Base-by-base conservation (phyloP, 92 coral and sea anemone genomes). In the Plumapathes pennacea region DNA sequence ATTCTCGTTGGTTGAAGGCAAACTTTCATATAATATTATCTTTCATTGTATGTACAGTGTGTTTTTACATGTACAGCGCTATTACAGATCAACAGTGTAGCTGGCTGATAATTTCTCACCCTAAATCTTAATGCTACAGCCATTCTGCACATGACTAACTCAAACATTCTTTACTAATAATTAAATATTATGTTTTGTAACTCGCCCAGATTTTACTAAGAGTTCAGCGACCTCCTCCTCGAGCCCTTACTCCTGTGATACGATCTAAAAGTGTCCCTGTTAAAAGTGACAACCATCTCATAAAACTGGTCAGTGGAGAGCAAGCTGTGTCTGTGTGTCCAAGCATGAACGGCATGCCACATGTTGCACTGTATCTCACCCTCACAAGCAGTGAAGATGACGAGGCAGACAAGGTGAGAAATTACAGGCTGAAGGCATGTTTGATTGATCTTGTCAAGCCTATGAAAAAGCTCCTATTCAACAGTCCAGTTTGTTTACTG, bases 301-400 rank as follows among this genome's bases (percentile, higher is more conserved):
- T 92, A 46, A 89, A 88, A 46, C 55, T 92, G 54, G 88, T 92
- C 29, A 92, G 94, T 76, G 98, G 98, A 25, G 82, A 81, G 60
- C 39, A 51, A 34, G 58, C 90, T 20, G 71, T 48, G 3, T 50
- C 60, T 5, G 38, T 61, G 27, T 71, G 74, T 54, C 78, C 79
- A 25, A 83, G 88, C 51, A 41, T 91, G 46, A 72, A 71, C 56
- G 72, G 56, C 32, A 71, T 84, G 32, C 78, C 94, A 13, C 98
- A 88, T 72, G 88, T 81, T 42, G 87, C 85, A n/a, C 61, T 84
- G 51, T 92, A 80, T 57, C 88, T 92, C 19, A 74, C 97, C 39
- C 72, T 92, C 24, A 82, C 88, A 37, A 83, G 90, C 54, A 88
- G 96, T 52, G 98, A 92, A 41, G 96, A 92, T 11, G 86, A 77